Evolutionary conservation across 2,797 vertebrate species (phyloP), one percentile per base, ranked within the genome.

Genomic region (Diglossa cyanea): DNA sequence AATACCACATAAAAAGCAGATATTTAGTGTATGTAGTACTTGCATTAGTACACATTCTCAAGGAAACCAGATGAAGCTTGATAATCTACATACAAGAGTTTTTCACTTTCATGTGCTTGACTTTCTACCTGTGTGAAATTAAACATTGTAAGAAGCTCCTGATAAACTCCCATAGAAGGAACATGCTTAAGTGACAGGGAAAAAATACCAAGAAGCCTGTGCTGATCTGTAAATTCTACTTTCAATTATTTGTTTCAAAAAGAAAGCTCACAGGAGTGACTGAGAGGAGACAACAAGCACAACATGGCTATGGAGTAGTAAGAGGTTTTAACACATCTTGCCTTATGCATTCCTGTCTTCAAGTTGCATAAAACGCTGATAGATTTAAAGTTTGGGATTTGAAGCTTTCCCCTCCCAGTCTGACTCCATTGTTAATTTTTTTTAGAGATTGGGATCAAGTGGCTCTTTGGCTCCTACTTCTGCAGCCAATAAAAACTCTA

Each of bases 1-100:
- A 53, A 25, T 2, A 55, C 0, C 0, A 17, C 15, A 33, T 2
- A 28, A 48, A 54, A 81, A 82, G 13, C 1, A 57, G 26, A 1
- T 61, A 57, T 54, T 87, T 35, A 10, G 10, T 20, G 3, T 45
- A 19, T 8, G n/a, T 1, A 31, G 44, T 9, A 51, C 15, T 39
- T 47, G 35, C 53, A 37, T 20, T 66, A 40, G 24, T 37, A 45
- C 39, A 50, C 30, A 5, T 17, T 31, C 47, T 39, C 28, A 17
- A 72, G 28, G 25, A 67, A n/a, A 17, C 28, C 35, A 73, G 40
- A 58, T 2, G 0, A 74, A 58, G 45, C 10, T 24, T 54, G 39
- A 68, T 0, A 0, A 81, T 13, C 14, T 57, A 28, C 4, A 2
- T 2, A 6, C 5, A 39, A 16, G 47, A 30, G 21, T 18, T 60